phyloP scores from a whole-genome alignment of 2,113 vertebrate species.

The Mirounga angustirostris region DNA sequence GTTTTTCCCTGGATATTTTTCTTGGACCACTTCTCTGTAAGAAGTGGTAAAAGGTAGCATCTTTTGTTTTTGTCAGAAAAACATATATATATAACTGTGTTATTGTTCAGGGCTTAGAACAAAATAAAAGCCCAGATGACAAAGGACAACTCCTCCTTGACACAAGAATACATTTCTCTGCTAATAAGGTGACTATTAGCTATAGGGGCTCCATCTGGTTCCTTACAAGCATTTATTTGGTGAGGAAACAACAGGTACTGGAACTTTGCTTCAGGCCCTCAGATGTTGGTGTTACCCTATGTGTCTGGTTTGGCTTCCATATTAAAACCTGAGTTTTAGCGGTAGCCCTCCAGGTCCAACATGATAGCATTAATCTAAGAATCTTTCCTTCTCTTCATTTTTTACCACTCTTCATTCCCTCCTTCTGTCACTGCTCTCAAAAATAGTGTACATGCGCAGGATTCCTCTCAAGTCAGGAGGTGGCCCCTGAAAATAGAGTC shows the following conservation, averaged over 20 bases:
- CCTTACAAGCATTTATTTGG: not conserved
- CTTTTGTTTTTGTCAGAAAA: constrained; percentile 40
- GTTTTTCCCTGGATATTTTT: constrained; percentile 56
- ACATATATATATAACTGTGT: not conserved
- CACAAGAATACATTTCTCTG: not conserved
- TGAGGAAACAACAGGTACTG: not conserved
- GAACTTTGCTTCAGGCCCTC: not conserved
- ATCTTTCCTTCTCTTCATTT: not conserved
- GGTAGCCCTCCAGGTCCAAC: not conserved
- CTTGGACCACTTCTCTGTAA: not conserved
- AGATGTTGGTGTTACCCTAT: not conserved
- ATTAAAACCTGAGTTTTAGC: not conserved
- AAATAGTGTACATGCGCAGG: not conserved
- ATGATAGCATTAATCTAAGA: not conserved
- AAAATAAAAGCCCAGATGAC: not conserved
- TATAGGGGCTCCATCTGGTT: not conserved
- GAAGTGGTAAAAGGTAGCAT: not conserved
- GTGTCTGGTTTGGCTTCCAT: not conserved
- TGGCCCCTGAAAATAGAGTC: not conserved
- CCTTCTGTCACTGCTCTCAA: not conserved
- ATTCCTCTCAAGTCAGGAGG: not conserved
- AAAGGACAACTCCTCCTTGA: not conserved
- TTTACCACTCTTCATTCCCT: not conserved
- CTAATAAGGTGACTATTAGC: not conserved
- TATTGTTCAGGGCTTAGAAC: not conserved